Percentiles rank a stretch among this genome's conserved stretches.
phyloP scores from a whole-genome alignment of 2,888 invertebrate species.

The Ichneumoninae sp. region DNA sequence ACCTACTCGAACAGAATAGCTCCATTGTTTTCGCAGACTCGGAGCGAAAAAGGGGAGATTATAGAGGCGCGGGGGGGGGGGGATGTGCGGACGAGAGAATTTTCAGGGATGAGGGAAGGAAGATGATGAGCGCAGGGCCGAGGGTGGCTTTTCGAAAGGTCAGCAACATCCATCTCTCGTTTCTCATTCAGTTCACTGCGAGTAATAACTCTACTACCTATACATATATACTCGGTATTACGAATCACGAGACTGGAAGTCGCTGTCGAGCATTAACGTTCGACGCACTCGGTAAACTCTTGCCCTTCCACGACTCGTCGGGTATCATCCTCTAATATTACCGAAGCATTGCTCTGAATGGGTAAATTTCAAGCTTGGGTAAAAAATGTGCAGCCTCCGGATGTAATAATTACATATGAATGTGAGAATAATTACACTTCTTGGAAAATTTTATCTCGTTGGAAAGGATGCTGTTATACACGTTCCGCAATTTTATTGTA shows the following conservation, averaged over 20 bases:
- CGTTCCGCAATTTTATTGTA: too few relatives aligned
- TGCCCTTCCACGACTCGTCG: not conserved
- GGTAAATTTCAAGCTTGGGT: not conserved
- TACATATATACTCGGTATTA: conserved; percentile 23
- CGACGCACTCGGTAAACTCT: conserved; percentile 5
- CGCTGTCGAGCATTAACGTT: conserved; percentile 38
- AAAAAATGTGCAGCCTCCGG: not conserved
- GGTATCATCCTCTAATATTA: not conserved
- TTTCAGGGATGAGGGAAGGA: conserved; percentile 8
- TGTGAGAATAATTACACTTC: not conserved
- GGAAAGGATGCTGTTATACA: too few relatives aligned
- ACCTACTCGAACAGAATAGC: conserved; percentile 26
- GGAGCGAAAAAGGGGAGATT: conserved; percentile 12
- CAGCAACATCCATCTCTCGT: conserved; percentile 36
- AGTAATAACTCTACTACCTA: conserved; percentile 1
- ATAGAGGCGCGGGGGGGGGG: not conserved
- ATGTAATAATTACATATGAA: not conserved
- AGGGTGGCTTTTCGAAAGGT: conserved; percentile 46
- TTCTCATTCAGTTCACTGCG: conserved; percentile 30
- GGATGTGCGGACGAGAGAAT: conserved; percentile 42
- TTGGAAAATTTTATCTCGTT: too few relatives aligned
- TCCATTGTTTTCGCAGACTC: conserved; percentile 47
- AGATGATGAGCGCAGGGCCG: conserved; percentile 38
- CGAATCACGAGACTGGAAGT: conserved; percentile 36
- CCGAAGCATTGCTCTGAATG: not conserved